Evolutionary conservation across 2,797 vertebrate species (phyloP).

Genomic region (Euphonia xanthogaster): DNA sequence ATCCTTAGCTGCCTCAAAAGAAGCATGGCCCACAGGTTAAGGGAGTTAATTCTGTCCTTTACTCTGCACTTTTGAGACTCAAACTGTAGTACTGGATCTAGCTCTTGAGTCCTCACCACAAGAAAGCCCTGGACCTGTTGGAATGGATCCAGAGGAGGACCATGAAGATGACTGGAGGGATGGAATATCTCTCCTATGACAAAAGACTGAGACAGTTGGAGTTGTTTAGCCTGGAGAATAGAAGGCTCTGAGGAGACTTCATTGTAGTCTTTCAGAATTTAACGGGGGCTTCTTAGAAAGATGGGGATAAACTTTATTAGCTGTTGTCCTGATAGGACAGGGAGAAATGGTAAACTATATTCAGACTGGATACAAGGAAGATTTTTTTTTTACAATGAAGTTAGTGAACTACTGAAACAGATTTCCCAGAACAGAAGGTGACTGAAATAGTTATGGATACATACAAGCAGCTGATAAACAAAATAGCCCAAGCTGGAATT

Average conservation of each 20-base stretch:
- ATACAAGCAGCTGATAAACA: neutral
- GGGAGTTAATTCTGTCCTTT: neutral
- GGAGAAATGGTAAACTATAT: neutral
- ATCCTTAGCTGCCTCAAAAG: neutral
- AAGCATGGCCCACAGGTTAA: fast-evolving
- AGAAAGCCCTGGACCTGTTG: neutral
- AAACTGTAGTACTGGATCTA: neutral
- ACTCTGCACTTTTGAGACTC: neutral
- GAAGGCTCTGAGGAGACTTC: neutral
- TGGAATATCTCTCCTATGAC: neutral
- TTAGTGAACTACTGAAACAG: neutral
- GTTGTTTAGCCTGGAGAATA: neutral
- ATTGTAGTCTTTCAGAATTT: neutral
- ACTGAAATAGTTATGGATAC: neutral
- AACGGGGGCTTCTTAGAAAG: neutral
- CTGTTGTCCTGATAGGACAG: neutral
- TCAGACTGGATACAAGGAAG: neutral
- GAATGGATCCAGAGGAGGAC: neutral
- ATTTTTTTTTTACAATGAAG: neutral
- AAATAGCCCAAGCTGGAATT: neutral
- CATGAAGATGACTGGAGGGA: neutral
- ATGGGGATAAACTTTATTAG: neutral
- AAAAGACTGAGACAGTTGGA: neutral
- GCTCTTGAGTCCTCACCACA: neutral
- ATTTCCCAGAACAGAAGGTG: neutral